Evolutionary conservation across 2,113 vertebrate species (phyloP).

Genomic region (Oxyura jamaicensis): DNA sequence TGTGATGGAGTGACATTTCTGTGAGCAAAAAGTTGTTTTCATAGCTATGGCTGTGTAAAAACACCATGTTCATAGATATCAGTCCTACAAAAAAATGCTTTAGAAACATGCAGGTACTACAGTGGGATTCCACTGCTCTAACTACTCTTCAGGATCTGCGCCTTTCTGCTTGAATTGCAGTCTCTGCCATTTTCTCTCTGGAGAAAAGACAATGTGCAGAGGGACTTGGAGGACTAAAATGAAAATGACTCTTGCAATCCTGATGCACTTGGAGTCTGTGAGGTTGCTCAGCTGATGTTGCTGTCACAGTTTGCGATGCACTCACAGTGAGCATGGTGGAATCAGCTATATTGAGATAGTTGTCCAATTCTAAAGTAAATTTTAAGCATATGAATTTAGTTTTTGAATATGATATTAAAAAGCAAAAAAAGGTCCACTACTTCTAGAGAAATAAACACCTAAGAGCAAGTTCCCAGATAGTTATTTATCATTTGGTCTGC

Average conservation of each 20-base stretch:
- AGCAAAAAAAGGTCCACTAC: not conserved
- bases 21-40: not conserved
- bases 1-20: not conserved
- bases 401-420: not conserved
- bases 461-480: not conserved
- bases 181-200: not conserved
- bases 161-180: not conserved
- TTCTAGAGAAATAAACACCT: not conserved
- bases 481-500: not conserved
- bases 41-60: not conserved
- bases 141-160: not conserved
- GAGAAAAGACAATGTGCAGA: not conserved
- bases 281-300: not conserved
- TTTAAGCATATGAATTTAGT: not conserved
- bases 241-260: not conserved
- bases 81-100: not conserved
- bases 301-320: not conserved
- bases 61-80: not conserved
- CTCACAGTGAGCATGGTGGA: not conserved
- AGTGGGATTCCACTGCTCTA: not conserved
- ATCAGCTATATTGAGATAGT: not conserved
- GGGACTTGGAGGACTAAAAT: not conserved
- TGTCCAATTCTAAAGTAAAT: not conserved
- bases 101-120: not conserved
- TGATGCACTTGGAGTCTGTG: not conserved